phyloP scores from a whole-genome alignment of 1,140 invertebrate species.

The Micrasema minimum region DNA sequence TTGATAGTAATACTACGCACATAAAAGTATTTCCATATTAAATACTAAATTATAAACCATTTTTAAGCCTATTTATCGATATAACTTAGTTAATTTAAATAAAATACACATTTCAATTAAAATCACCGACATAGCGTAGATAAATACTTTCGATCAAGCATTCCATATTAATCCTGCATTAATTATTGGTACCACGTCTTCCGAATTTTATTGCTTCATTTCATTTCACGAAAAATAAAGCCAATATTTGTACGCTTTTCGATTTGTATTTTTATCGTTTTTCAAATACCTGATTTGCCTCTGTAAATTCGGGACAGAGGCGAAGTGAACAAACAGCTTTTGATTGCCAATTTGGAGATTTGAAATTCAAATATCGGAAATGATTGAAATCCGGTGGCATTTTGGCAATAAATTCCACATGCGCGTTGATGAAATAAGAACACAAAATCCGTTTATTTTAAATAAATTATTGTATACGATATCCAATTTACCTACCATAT shows the following conservation, averaged over 20 bases:
- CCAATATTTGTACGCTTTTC: conserved; percentile 49
- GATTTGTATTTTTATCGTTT: conserved; percentile 45
- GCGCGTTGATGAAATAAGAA: neutral
- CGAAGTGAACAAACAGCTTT: conserved; percentile 34
- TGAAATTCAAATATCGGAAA: conserved; percentile 36
- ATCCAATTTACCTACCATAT: no score
- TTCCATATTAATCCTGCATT: no score
- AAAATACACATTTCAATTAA: no score
- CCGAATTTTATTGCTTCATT: conserved; percentile 52
- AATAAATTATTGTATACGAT: no score
- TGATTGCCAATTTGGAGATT: conserved; percentile 37
- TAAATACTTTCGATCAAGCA: no score
- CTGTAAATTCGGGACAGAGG: conserved; percentile 16
- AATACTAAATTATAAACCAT: no score
- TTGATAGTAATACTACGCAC: no score
- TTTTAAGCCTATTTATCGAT: no score
- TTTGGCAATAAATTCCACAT: neutral
- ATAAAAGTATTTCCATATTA: no score
- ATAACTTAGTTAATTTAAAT: no score
- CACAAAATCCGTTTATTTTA: neutral
- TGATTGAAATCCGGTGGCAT: conserved; percentile 26
- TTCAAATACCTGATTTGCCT: neutral
- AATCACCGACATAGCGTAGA: no score
- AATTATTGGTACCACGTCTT: neutral
- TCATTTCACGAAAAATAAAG: conserved; percentile 46